Base-by-base conservation (phyloP, 2,888 invertebrate species). In the Troides aeacus region DNA sequence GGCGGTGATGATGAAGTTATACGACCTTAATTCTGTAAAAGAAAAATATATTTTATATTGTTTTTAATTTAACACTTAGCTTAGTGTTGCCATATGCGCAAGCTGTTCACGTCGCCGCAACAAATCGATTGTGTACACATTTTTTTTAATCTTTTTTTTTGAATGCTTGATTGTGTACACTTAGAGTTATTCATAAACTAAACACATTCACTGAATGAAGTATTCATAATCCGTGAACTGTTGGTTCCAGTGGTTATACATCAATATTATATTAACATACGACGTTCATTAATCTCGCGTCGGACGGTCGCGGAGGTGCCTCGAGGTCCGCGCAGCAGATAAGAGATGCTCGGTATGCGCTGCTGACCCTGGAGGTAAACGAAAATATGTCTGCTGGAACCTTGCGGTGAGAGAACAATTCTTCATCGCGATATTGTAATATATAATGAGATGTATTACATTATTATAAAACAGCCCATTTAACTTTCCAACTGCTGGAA, bases 211-310 rank as follows among this genome's bases (percentile, higher is more conserved):
- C 39, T 21, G 58, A 21, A 58, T 58, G 58, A 62, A 23, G 53
- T 56, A 39, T 64, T 36, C 50, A 18, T 53, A 17, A 7, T 21
- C 30, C 24, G 46, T 59, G 42, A 58, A 66, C 42, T 46, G 59
- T 60, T 65, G 59, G 30, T 66, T 60, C 59, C 21, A 12, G 23
- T 39, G 53, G 17, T 6, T 46, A 59, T 24, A 62, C 46, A 17
- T 62, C 62, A 42, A 46, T 62, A 46, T 23, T 62, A 53, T 50
- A 59, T 66, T 66, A 59, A 59, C 59, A 59, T 66, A 66, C 30
- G 59, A 46, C 50, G 50, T 0, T 24, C 8, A 66, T 59, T 66
- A 50, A 66, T 66, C 65, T 18, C 15, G 17, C 15, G 4, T 50
- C 6, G 15, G 17, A 18, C 18, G 18, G 1, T 53, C 15, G n/a